Evolutionary conservation across 1,140 invertebrate species (phyloP).

Genomic region (Matsumurasca onukii): DNA sequence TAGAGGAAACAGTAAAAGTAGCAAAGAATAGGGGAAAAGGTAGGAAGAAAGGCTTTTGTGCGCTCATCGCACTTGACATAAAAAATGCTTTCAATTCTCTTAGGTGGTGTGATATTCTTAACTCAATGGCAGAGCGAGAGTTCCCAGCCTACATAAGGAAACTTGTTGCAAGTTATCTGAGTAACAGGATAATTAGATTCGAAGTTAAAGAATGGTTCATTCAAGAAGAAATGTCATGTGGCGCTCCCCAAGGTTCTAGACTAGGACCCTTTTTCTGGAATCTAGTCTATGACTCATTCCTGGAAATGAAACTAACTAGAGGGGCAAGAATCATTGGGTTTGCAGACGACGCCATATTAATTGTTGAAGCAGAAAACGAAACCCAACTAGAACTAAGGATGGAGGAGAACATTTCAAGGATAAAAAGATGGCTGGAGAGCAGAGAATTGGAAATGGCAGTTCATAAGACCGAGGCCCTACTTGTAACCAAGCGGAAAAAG

Average conservation of each 20-base stretch:
- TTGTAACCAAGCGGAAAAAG: not conserved
- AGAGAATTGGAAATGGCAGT: not conserved
- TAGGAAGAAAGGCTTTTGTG: not conserved
- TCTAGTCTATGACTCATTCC: not conserved
- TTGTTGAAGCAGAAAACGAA: not conserved
- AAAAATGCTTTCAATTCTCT: not conserved
- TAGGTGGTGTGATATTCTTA: not conserved
- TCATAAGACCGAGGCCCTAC: not conserved
- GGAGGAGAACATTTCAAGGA: not conserved
- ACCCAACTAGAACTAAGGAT: not conserved
- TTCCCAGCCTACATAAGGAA: not conserved
- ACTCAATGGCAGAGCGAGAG: not conserved
- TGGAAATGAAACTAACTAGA: not conserved
- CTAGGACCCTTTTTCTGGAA: constrained; percentile 11
- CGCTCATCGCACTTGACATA: no score
- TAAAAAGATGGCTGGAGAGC: not conserved
- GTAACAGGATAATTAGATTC: not conserved
- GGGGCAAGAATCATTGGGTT: no score
- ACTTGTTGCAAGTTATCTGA: not conserved
- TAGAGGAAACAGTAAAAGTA: not conserved
- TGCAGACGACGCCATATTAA: not conserved
- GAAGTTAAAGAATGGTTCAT: not conserved
- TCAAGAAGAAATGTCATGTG: not conserved
- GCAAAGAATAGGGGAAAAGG: not conserved
- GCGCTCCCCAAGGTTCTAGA: not conserved